Conservation (phyloP, 35 echinoderm and acorn worm species). For the Amphiura filiformis region DNA sequence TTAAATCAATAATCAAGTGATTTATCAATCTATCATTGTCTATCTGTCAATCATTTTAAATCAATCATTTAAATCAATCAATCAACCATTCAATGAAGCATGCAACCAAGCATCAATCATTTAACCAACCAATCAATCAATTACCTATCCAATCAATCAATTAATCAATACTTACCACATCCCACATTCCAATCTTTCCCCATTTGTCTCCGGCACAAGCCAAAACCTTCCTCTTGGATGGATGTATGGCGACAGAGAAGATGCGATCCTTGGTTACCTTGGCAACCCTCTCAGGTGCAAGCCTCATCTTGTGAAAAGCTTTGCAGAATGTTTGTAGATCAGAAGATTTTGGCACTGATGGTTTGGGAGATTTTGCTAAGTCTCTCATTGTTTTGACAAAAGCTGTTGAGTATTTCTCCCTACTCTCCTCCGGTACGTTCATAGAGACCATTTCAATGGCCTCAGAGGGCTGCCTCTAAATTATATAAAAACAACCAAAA, state of each 20-base stretch:
- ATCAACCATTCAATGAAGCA: no score
- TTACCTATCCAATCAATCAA: no score
- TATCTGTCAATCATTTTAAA: no score
- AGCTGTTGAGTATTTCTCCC: not conserved
- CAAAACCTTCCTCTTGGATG: constrained; percentile 43
- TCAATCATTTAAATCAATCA: no score
- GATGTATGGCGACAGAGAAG: constrained; percentile 73
- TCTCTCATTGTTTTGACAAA: constrained; percentile 37
- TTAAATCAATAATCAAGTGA: no score
- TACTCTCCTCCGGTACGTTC: constrained; percentile 53
- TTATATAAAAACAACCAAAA: no score
- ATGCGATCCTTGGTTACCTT: constrained; percentile 76
- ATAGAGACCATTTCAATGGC: constrained; percentile 65
- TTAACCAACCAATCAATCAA: no score
- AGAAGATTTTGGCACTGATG: not conserved
- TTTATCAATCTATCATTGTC: no score
- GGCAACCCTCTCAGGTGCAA: constrained; percentile 43
- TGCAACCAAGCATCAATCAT: no score
- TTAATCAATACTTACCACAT: constrained; percentile 66
- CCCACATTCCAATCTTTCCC: constrained; percentile 83
- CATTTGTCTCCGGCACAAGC: constrained; percentile 77
- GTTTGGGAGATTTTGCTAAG: not conserved
- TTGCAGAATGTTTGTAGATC: constrained; percentile 12
- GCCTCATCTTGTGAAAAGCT: constrained; percentile 41
- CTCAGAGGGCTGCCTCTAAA: constrained; percentile 51